These are phyloP conservation scores for Dynastes tityus DNA, from an alignment of 2,888 invertebrate species.

Conservation along the genomic window DNA sequence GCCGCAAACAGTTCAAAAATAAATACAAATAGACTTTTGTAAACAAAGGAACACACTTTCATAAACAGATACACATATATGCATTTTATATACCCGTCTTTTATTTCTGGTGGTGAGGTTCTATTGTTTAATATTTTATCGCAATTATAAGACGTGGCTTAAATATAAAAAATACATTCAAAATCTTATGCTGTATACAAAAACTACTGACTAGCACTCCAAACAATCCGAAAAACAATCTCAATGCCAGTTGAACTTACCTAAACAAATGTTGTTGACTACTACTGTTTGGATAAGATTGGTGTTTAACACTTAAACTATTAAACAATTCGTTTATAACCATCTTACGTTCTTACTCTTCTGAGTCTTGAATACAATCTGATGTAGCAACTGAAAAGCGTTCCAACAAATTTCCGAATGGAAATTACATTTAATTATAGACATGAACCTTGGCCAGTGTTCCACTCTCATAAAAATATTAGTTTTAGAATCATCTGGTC, in stretches of 20 bases:
- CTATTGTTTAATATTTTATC: too few species aligned
- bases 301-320: slow-evolving; percentile 32
- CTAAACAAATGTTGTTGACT: slow-evolving; percentile 34
- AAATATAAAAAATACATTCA: too few species aligned
- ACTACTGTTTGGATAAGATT: slow-evolving; percentile 15
- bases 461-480: slow-evolving; percentile 36
- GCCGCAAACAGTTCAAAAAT: too few species aligned
- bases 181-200: too few species aligned
- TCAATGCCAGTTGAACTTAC: neutral
- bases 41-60: neutral
- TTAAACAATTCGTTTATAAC: slow-evolving; percentile 30
- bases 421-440: slow-evolving; percentile 47
- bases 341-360: slow-evolving; percentile 40
- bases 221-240: too few species aligned
- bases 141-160: too few species aligned
- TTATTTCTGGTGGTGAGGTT: too few species aligned
- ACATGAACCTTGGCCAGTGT: slow-evolving; percentile 42
- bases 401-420: slow-evolving; percentile 42
- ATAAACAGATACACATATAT: too few species aligned
- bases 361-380: slow-evolving; percentile 22
- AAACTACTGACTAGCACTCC: too few species aligned
- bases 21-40: neutral
- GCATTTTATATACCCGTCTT: too few species aligned
- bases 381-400: slow-evolving; percentile 21
- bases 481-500: slow-evolving; percentile 43